A percentile compares a stretch with the other conserved stretches of the same genome.
Evolutionary conservation across 2,113 vertebrate genomes (phyloP).

Genomic region (Mionectes macconnelli): DNA sequence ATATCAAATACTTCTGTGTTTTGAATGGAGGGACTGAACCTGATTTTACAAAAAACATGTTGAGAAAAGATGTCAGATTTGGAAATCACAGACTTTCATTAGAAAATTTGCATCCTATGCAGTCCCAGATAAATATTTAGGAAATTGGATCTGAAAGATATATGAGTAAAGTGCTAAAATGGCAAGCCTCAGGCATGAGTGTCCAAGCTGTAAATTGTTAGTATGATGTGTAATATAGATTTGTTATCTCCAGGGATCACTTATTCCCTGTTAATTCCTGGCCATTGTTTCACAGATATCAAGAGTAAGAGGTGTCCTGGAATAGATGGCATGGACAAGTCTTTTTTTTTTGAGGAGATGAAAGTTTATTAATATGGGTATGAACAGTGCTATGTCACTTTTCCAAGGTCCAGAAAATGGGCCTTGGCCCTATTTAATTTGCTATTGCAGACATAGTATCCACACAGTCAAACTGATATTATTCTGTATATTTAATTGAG

Average conservation of each 20-base stretch:
- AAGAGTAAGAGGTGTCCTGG: neutral
- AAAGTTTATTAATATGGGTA: neutral
- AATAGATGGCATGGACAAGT: neutral
- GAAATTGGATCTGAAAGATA: neutral
- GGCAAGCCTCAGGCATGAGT: neutral
- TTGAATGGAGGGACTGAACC: neutral
- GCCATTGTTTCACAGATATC: neutral
- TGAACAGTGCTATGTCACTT: neutral
- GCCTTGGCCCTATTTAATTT: neutral
- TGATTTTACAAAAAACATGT: neutral
- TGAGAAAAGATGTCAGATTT: neutral
- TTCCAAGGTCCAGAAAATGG: neutral
- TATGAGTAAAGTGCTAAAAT: neutral
- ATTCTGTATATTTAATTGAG: neutral
- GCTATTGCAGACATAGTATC: neutral
- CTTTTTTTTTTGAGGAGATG: neutral
- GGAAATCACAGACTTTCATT: neutral
- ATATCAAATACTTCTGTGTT: neutral
- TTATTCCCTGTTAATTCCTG: neutral
- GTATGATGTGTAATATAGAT: neutral
- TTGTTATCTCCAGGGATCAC: neutral
- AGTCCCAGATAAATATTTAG: neutral
- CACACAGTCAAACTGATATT: neutral
- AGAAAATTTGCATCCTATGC: neutral
- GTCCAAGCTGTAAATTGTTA: neutral